phyloP scores from a whole-genome alignment of 2,888 invertebrate species.

The Calephelis perditalis region DNA sequence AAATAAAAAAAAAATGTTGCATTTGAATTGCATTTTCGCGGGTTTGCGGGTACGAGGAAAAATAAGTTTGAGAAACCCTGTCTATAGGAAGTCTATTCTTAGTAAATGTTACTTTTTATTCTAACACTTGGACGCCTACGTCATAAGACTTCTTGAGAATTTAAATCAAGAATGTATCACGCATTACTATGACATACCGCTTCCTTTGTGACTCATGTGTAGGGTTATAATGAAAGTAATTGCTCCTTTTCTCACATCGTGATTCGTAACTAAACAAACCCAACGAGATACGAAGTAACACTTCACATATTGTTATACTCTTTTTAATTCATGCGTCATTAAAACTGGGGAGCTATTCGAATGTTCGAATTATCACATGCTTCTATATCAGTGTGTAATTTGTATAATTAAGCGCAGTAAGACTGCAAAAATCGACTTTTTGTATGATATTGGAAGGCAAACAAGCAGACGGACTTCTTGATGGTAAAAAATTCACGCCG shows the following conservation, averaged over 20 bases:
- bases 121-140: slow-evolving; percentile 27
- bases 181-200: slow-evolving; percentile 35
- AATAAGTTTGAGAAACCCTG: too few species aligned
- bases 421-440: too few species aligned
- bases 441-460: too few species aligned
- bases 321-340: slow-evolving; percentile 60
- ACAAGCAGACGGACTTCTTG: too few species aligned
- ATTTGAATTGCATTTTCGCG: too few species aligned
- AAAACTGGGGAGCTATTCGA: slow-evolving; percentile 25
- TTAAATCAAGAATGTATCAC: slow-evolving; percentile 34
- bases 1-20: too few species aligned
- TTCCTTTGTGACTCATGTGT: slow-evolving; percentile 59
- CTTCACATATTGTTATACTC: slow-evolving; percentile 57
- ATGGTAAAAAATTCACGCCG: too few species aligned
- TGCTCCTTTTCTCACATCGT: slow-evolving; percentile 72
- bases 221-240: slow-evolving; percentile 65
- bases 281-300: slow-evolving; percentile 48
- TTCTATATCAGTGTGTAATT: too few species aligned
- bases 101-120: slow-evolving; percentile 16
- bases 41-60: too few species aligned
- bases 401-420: too few species aligned
- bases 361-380: too few species aligned
- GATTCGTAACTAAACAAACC: slow-evolving; percentile 61
- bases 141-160: slow-evolving; percentile 37
- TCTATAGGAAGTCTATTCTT: slow-evolving; percentile 5